Evolutionary conservation across 2,888 invertebrate species (phyloP), one percentile per base, ranked within the genome.

Genomic region (Micoletzkya japonica): DNA sequence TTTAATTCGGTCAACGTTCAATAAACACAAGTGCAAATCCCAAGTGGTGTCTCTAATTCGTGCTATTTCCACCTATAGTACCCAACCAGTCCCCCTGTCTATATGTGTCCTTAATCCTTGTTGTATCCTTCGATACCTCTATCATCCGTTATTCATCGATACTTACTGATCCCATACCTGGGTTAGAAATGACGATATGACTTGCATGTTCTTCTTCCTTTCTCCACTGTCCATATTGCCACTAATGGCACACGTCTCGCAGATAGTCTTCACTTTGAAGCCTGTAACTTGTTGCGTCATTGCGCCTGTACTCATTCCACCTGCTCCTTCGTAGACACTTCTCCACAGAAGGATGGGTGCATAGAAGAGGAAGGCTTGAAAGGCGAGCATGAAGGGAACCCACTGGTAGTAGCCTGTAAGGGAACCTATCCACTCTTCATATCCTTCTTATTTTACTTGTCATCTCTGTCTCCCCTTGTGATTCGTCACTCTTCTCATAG

Each of bases 291-390:
- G 32, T 4, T 7, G 34, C 7, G 52, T n/a, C 17, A 28, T 63
- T n/a, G n/a, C n/a, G n/a, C n/a, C n/a, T n/a, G n/a, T n/a, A n/a
- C n/a, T n/a, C n/a, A n/a, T n/a, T n/a, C n/a, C n/a, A 80, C 80
- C 80, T n/a, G 78, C 63, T 56, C 73, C 69, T 68, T 75, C 77
- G 57, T 81, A 81, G 36, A 79, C 57, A 20, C 72, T 71, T 58
- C 81, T 74, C 85, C 85, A 85, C 52, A 85, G 71, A 37, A 82
- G 74, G 56, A 85, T 78, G n/a, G 85, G 85, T 10, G 84, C 70
- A 68, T 82, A 85, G 77, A 85, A 85, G 30, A 81, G 71, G 14
- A 85, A 75, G 7, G 85, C 85, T 71, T 85, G 84, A 32, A 85
- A 73, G 32, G 83, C 83, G 59, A 85, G 72, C 56, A 85, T 77